Percentiles rank a stretch among this genome's conserved stretches.
These are phyloP conservation scores for Ardeotis arabs DNA, from an alignment of 2,113 vertebrate genomes.

Conservation along the genomic window DNA sequence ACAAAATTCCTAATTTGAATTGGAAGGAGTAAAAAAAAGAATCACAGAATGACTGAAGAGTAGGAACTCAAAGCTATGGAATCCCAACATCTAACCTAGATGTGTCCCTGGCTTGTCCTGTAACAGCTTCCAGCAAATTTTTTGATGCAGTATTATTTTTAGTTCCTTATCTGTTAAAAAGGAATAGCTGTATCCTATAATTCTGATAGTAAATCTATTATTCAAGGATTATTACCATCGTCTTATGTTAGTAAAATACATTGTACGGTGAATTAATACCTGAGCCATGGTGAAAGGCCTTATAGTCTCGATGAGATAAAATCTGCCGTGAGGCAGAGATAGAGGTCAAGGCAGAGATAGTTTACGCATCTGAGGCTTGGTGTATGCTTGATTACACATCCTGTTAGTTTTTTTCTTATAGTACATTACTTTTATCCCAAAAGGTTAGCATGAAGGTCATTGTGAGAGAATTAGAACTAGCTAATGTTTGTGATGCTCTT, in stretches of 20 bases:
- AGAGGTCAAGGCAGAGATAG: neutral
- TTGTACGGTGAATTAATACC: neutral
- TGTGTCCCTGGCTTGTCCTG: neutral
- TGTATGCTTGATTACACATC: neutral
- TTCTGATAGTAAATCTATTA: neutral
- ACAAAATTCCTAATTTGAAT: neutral
- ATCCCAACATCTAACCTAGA: neutral
- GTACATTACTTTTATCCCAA: neutral
- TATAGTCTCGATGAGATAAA: neutral
- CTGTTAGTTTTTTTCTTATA: neutral
- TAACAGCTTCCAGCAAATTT: neutral
- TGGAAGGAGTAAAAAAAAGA: neutral
- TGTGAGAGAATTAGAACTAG: neutral
- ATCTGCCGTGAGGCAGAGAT: neutral
- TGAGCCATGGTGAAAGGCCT: neutral
- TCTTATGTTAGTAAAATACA: neutral
- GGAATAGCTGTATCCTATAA: neutral
- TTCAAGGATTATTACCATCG: neutral
- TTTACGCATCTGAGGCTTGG: neutral
- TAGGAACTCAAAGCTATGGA: neutral
- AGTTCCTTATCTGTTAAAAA: neutral
- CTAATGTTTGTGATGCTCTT: slow-evolving; percentile 46
- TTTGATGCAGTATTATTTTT: neutral
- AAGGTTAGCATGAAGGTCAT: neutral
- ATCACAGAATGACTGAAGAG: neutral